These are phyloP conservation scores for Pollimyrus isidori DNA, from an alignment of 2,113 vertebrate genomes.

Conservation along the genomic window DNA sequence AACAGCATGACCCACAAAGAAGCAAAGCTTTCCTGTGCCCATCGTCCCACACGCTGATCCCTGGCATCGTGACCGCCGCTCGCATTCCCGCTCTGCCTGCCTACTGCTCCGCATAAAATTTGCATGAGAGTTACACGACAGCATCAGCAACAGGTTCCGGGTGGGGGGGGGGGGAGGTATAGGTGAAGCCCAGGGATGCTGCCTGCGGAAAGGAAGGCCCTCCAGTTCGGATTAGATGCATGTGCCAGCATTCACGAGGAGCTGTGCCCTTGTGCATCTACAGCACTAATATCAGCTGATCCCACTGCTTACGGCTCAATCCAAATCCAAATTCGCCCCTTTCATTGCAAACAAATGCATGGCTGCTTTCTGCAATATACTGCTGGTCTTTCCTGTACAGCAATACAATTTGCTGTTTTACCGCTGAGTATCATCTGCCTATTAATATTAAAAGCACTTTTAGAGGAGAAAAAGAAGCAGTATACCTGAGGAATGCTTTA, in stretches of 20 bases:
- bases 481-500: not conserved
- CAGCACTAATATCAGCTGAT: constrained; percentile 17
- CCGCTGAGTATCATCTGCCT: not conserved
- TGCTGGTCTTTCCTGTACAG: not conserved
- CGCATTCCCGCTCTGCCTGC: not conserved
- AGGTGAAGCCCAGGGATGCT: not conserved
- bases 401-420: not conserved
- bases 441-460: not conserved
- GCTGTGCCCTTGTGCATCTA: not conserved
- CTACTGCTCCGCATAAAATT: not conserved
- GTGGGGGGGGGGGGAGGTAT: not conserved
- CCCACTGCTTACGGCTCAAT: not conserved
- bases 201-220: not conserved
- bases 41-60: not conserved
- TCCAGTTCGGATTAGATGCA: constrained; percentile 6
- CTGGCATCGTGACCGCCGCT: not conserved
- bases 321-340: not conserved
- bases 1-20: not conserved
- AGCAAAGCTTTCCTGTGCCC: not conserved
- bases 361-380: not conserved
- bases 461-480: not conserved
- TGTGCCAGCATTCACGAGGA: not conserved
- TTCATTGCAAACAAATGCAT: not conserved
- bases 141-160: not conserved
- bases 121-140: not conserved